Evolutionary conservation across 2,888 invertebrate genomes (phyloP), one percentile per base, ranked within the genome.

Genomic region (Camptogramma bilineatum): DNA sequence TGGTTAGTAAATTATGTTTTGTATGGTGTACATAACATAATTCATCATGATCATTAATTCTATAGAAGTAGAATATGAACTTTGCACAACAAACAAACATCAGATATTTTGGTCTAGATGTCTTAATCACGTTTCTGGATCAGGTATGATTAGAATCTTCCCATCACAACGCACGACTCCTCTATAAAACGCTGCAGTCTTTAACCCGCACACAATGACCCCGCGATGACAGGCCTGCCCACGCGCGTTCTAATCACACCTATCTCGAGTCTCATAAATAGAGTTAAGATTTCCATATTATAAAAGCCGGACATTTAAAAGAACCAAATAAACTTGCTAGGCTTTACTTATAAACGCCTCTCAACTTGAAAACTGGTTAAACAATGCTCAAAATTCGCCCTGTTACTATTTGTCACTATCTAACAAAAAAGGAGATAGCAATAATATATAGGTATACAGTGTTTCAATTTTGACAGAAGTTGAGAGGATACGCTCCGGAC

Each of bases 201-300:
- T 74, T 73, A 72, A 76, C 69, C 69, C 75, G 70, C 76, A 84
- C 84, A 87, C 91, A 90, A 89, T 88, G 90, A 89, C 88, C 87
- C 80, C 84, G 76, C 87, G 91, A 89, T 88, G 91, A 92, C 91
- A 91, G 88, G 80, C 75, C 86, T 78, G 87, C 92, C 91, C 91
- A 90, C 92, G 90, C 90, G 83, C 59, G 79, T 84, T 88, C 90
- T 91, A 90, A 91, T 90, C 90, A 90, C 87, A 89, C 87, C 87
- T 90, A 88, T 88, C 87, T 84, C 76, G 72, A 77, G 77, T 76
- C 81, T 79, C 54, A 13, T 46, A n/a, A n/a, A 28, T 50, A 48
- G 66, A 47, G 62, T 62, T 58, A 42, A 51, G 73, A 76, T 65
- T 60, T n/a, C n/a, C n/a, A 46, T 47, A 51, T 62, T 18, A 51